phyloP scores from a whole-genome alignment of 2,797 vertebrate genomes.

The Melanotaenia parkinsoni region DNA sequence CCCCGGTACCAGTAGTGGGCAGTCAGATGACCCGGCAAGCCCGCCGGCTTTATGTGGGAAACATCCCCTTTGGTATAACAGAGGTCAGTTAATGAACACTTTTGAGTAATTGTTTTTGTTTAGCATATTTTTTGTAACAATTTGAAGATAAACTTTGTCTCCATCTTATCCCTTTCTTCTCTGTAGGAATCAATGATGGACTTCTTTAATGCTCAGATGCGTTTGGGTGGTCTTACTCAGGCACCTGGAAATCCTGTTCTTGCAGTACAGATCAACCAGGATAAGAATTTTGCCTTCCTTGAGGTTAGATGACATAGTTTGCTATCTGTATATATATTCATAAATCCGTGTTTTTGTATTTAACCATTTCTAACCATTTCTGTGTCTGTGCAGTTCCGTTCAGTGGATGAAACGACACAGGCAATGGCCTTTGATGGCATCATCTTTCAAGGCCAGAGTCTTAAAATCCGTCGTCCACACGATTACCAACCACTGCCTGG shows the following conservation, averaged over 20 bases:
- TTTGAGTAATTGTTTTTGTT: neutral
- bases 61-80: constrained; percentile 95
- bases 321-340: neutral
- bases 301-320: constrained; percentile 80
- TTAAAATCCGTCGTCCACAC: constrained; percentile 93
- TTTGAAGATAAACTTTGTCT: neutral
- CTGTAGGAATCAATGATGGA: constrained; percentile 96
- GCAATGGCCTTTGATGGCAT: constrained; percentile 96
- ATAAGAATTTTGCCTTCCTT: constrained; percentile 96
- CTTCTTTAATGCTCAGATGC: constrained; percentile 97
- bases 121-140: neutral
- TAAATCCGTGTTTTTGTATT: neutral
- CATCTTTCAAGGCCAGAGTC: constrained; percentile 95
- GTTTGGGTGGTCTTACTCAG: constrained; percentile 92
- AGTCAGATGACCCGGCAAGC: constrained; percentile 97
- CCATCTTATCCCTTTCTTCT: neutral
- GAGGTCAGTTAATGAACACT: constrained; percentile 80
- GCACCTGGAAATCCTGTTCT: constrained; percentile 94
- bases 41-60: constrained; percentile 92
- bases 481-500: constrained; percentile 94
- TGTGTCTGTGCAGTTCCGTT: constrained; percentile 86
- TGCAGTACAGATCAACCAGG: constrained; percentile 96
- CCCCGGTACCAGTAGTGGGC: constrained; percentile 92
- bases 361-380: neutral
- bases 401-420: constrained; percentile 95